Evolutionary conservation across 2,888 invertebrate genomes (phyloP).

Genomic region (Andrena bicolor): DNA sequence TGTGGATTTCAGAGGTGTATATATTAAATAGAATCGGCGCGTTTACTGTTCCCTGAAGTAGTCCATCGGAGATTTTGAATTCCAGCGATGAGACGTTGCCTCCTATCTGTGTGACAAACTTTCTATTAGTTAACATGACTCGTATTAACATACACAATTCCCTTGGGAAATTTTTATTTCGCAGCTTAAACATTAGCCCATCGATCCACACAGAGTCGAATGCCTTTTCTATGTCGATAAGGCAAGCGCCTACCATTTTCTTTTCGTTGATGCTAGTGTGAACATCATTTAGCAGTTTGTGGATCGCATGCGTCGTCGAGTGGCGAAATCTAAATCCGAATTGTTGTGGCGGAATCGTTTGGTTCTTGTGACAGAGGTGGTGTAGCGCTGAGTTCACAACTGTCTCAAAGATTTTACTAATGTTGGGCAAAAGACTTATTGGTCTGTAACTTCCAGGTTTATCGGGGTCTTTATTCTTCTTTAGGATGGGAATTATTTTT

Average conservation of each 20-base stretch:
- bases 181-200: constrained; percentile 43
- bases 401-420: constrained; percentile 71
- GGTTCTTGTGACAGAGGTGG: constrained; percentile 32
- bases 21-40: constrained; percentile 52
- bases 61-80: constrained; percentile 41
- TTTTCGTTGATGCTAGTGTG: constrained; percentile 15
- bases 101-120: constrained; percentile 16
- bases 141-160: constrained; percentile 34
- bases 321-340: constrained; percentile 66
- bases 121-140: constrained; percentile 42
- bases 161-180: constrained; percentile 38
- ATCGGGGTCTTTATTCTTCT: constrained; percentile 6
- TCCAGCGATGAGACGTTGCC: background rate
- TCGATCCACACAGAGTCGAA: constrained; percentile 39
- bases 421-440: constrained; percentile 64
- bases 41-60: background rate
- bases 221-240: constrained; percentile 26
- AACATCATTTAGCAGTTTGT: constrained; percentile 20
- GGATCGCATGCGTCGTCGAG: background rate
- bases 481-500: constrained; percentile 7
- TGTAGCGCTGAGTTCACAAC: constrained; percentile 29
- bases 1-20: constrained; percentile 29
- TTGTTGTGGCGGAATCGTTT: constrained; percentile 66
- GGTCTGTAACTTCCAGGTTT: constrained; percentile 2
- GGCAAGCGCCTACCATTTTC: constrained; percentile 15